phyloP scores from a whole-genome alignment of 2,797 vertebrate genomes.

The Macropodus opercularis region DNA sequence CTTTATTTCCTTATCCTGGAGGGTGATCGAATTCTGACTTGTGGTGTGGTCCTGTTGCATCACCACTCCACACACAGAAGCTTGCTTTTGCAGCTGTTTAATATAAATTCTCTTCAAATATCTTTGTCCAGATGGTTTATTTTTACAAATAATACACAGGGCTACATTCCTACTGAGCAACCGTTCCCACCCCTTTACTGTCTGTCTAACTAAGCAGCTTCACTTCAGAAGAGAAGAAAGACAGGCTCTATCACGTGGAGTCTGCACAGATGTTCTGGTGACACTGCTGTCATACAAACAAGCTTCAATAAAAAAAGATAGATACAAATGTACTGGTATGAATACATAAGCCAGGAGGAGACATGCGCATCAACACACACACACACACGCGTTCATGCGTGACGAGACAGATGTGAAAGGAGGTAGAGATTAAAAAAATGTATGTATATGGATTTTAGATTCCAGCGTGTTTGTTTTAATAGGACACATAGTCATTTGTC shows the following conservation, averaged over 20 bases:
- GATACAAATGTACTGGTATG: slow-evolving; percentile 77
- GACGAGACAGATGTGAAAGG: slow-evolving; percentile 62
- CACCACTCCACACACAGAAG: slow-evolving; percentile 83
- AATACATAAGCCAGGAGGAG: slow-evolving; percentile 72
- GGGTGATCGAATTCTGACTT: slow-evolving; percentile 69
- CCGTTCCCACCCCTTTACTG: slow-evolving; percentile 70
- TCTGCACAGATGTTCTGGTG: slow-evolving; percentile 90
- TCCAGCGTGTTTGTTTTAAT: slow-evolving; percentile 73
- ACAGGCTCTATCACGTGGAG: slow-evolving; percentile 60
- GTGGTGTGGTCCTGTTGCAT: slow-evolving; percentile 88
- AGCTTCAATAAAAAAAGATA: slow-evolving; percentile 81
- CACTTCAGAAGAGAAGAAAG: slow-evolving; percentile 71
- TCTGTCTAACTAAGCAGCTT: slow-evolving; percentile 77
- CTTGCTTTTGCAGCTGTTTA: slow-evolving; percentile 98
- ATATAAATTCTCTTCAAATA: slow-evolving; percentile 96
- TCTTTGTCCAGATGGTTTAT: slow-evolving; percentile 96
- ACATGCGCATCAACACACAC: slow-evolving; percentile 16
- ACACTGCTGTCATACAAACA: slow-evolving; percentile 83
- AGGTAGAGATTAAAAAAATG: slow-evolving; percentile 24
- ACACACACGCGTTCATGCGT: slow-evolving; percentile 54
- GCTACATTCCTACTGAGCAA: slow-evolving; percentile 86
- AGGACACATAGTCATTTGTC: slow-evolving; percentile 82
- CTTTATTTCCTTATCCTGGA: slow-evolving; percentile 49
- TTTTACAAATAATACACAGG: slow-evolving; percentile 99
- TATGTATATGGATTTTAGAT: slow-evolving; percentile 70